Evolutionary conservation across 2,113 vertebrate genomes (phyloP).

Genomic region (Siniperca knerii): DNA sequence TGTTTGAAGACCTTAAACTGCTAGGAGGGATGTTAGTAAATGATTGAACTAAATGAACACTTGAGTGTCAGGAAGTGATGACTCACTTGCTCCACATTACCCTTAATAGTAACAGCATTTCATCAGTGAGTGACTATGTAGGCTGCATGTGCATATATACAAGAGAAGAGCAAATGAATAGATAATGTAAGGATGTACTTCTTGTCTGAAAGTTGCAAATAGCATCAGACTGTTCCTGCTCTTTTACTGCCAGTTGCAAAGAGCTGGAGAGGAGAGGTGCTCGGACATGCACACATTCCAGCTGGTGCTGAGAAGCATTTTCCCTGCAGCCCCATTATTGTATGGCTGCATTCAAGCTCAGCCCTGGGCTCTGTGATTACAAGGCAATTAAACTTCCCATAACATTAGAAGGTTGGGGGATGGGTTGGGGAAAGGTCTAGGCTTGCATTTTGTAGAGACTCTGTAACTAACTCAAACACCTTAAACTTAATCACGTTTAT

Average conservation of each 20-base stretch:
- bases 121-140: neutral
- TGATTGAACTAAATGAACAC: conserved; percentile 48
- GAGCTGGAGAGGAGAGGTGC: conserved; percentile 25
- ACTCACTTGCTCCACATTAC: conserved; percentile 50
- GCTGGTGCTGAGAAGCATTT: conserved; percentile 48
- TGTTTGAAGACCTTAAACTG: conserved; percentile 13
- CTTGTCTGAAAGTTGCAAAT: conserved; percentile 16
- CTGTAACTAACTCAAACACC: conserved; percentile 12
- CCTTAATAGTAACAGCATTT: conserved; percentile 17
- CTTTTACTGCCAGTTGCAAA: conserved; percentile 13
- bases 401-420: conserved; percentile 50
- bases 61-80: conserved; percentile 38
- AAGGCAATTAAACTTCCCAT: conserved; percentile 57
- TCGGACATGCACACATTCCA: conserved; percentile 71
- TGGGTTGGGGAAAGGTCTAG: conserved; percentile 23
- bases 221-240: conserved; percentile 8
- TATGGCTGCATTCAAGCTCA: conserved; percentile 60
- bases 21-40: conserved; percentile 35
- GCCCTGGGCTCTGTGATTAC: conserved; percentile 61
- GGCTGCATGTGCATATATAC: neutral
- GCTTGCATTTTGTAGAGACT: conserved; percentile 19
- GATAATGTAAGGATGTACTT: neutral
- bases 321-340: conserved; percentile 58
- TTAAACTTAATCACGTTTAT: conserved; percentile 1
- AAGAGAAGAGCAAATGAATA: no score